Evolutionary conservation across 2,797 vertebrate genomes (phyloP), one percentile per base, ranked within the genome.

Genomic region (Gallinago nigripennis): DNA sequence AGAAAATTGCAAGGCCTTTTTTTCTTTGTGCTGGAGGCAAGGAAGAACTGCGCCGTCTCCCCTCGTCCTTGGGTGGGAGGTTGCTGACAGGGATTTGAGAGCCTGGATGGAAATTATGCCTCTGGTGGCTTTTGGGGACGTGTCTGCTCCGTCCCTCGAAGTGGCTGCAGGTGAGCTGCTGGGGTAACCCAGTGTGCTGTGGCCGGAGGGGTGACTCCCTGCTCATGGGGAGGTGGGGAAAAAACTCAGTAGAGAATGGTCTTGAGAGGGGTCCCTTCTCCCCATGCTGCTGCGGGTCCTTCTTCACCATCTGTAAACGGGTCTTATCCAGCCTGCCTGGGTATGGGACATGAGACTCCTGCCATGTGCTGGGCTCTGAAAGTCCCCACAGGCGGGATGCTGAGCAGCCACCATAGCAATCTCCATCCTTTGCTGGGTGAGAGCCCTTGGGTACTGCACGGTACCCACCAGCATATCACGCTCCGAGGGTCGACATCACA

Each of bases 391-490:
- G 69, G 28, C 6, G n/a, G 20, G 61, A 58, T 21, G 28, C 31
- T 89, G 51, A 46, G 58, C 63, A 69, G 66, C 23, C 58, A 28
- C 16, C 21, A 28, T 1, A 51, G 41, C 30, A 14, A 39, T 21
- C 43, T 53, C 54, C 31, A 20, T 24, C 82, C 53, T 39, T n/a
- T 2, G 6, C 12, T 1, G 2, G 28, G 56, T 39, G 65, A 86
- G 30, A 54, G 3, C 8, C 28, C n/a, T 63, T 0, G 0, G 30
- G 68, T n/a, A 65, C 6, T 2, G 14, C 9, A 4, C 0, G 0
- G 56, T 14, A 27, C 27, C 39, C 9, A 7, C 31, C 0, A 0
- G 54, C 76, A 72, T 3, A 0, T 3, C 20, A 8, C 0, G 0
- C 23, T 82, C 43, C 1, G 1, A 70, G 64, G 25, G 41, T 0